Percentiles rank a stretch among this genome's conserved stretches.
Conservation (phyloP, 2,797 vertebrate genomes). For the Neopelma chrysocephalum region DNA sequence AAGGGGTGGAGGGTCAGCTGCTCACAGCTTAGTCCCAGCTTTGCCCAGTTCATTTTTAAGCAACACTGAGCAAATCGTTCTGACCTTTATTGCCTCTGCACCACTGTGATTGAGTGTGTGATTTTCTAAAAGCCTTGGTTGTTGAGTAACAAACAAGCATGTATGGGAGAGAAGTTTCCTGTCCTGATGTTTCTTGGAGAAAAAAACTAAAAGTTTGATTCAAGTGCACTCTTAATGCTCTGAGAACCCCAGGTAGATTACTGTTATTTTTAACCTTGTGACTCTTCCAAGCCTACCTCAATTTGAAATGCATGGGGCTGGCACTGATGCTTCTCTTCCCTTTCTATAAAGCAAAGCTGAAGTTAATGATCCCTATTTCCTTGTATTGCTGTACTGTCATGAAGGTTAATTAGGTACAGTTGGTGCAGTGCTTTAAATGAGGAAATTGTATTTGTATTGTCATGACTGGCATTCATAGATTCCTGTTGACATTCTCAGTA, state of each 20-base stretch:
- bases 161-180: not conserved
- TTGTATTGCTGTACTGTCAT: slow-evolving; percentile 15
- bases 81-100: slow-evolving; percentile 29
- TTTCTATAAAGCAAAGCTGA: slow-evolving; percentile 16
- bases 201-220: slow-evolving; percentile 15
- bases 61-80: not conserved
- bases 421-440: not conserved
- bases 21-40: not conserved
- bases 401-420: slow-evolving; percentile 61
- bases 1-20: not conserved
- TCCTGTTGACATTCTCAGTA: not conserved
- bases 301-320: not conserved
- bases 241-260: not conserved
- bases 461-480: not conserved
- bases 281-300: slow-evolving; percentile 12
- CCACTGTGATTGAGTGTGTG: not conserved
- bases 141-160: not conserved
- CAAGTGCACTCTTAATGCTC: not conserved
- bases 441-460: not conserved
- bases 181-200: not conserved
- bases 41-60: slow-evolving; percentile 18
- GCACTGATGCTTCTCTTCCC: not conserved
- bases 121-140: slow-evolving; percentile 19
- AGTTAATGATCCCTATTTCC: slow-evolving; percentile 62
- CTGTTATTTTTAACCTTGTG: slow-evolving; percentile 43